Evolutionary conservation across 1,140 invertebrate species (phyloP).

Genomic region (Drosophila punjabiensis): DNA sequence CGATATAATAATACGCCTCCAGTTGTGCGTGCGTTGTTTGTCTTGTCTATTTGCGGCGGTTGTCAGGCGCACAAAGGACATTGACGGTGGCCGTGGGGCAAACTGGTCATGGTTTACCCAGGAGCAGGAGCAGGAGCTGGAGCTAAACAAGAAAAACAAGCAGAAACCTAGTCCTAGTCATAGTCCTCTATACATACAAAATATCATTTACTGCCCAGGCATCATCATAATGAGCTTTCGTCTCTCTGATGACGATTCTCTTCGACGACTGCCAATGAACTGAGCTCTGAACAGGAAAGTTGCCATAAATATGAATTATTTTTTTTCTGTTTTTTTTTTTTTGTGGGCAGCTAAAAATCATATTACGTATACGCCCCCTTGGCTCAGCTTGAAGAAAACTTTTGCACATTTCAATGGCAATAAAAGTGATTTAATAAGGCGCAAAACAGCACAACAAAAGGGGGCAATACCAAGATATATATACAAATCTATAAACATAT

Average conservation of each 20-base stretch:
- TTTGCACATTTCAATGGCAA: constrained; percentile 81
- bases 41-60: constrained; percentile 62
- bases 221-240: constrained; percentile 6
- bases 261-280: constrained; percentile 41
- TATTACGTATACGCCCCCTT: constrained; percentile 70
- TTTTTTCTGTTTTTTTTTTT: not conserved
- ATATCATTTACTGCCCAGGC: constrained; percentile 65
- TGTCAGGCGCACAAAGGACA: constrained; percentile 64
- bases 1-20: constrained; percentile 30
- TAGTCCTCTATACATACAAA: constrained; percentile 9
- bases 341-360: constrained; percentile 46
- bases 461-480: constrained; percentile 8
- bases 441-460: constrained; percentile 53
- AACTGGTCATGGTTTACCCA: constrained; percentile 6
- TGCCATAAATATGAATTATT: constrained; percentile 66
- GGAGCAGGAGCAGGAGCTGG: not conserved
- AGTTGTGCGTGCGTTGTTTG: constrained; percentile 65
- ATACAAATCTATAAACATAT: not conserved
- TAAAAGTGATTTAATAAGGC: constrained; percentile 84
- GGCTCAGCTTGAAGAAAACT: constrained; percentile 34
- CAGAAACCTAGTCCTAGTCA: not conserved
- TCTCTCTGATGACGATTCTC: constrained; percentile 2
- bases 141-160: constrained; percentile 3
- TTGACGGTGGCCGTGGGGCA: constrained; percentile 19
- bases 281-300: constrained; percentile 21